These are phyloP conservation scores for Drosophila yooni DNA, from an alignment of 2,888 invertebrate species.

Conservation along the genomic window DNA sequence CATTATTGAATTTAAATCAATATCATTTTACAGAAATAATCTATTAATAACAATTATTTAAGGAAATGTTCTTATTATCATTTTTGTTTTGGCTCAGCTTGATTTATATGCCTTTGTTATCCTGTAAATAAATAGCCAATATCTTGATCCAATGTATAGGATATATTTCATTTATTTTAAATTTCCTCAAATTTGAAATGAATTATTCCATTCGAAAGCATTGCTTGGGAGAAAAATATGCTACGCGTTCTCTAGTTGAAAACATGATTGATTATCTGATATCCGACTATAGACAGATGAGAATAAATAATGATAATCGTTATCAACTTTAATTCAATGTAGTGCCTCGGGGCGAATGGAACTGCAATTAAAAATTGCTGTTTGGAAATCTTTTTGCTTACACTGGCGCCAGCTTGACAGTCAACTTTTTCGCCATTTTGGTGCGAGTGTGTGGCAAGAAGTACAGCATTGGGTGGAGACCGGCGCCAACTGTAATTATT, in stretches of 20 bases:
- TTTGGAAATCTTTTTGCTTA: slow-evolving; percentile 57
- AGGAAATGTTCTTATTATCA: not conserved
- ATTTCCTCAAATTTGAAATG: not conserved
- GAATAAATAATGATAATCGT: not conserved
- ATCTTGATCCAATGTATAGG: not conserved
- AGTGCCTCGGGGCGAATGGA: not conserved
- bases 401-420: slow-evolving; percentile 66
- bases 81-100: not conserved
- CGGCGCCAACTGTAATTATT: slow-evolving; percentile 71
- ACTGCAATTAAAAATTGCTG: slow-evolving; percentile 32
- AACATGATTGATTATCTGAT: not conserved
- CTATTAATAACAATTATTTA: not conserved
- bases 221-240: too few species aligned
- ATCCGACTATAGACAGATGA: not conserved
- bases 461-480: slow-evolving; percentile 16
- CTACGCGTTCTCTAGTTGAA: too few species aligned
- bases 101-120: not conserved
- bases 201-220: not conserved
- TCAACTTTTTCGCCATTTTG: slow-evolving; percentile 49
- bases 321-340: slow-evolving; percentile 20
- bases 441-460: slow-evolving; percentile 7
- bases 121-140: not conserved
- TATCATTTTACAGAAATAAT: not conserved
- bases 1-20: not conserved
- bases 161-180: not conserved